phyloP scores from a whole-genome alignment of 2,797 vertebrate genomes.

The Mionectes olivaceus region DNA sequence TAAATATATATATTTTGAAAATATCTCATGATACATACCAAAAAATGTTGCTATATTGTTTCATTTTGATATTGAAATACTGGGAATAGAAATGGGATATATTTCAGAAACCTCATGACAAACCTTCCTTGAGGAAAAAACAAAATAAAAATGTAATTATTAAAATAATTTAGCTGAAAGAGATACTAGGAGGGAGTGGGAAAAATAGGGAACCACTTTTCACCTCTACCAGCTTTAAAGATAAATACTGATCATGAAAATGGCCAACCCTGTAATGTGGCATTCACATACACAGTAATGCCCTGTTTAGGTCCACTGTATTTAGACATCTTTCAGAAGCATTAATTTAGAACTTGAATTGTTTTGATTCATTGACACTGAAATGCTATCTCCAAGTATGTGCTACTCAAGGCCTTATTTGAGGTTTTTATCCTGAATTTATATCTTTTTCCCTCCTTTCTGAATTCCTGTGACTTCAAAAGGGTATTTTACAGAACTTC shows the following conservation, averaged over 20 bases:
- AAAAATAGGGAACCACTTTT: neutral
- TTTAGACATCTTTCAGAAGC: neutral
- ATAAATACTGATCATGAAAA: neutral
- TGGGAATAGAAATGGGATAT: neutral
- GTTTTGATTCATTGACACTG: neutral
- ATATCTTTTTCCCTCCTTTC: neutral
- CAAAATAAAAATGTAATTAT: neutral
- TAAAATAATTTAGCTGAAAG: neutral
- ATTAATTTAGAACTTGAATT: neutral
- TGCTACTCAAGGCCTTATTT: neutral
- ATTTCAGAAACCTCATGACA: neutral
- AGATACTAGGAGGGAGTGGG: neutral
- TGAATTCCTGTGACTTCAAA: neutral
- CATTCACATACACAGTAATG: neutral
- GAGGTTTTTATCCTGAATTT: accelerated
- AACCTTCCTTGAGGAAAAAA: neutral
- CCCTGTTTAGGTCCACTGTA: neutral
- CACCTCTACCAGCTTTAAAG: neutral
- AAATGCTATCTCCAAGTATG: neutral
- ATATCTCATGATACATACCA: neutral
- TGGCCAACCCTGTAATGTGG: neutral
- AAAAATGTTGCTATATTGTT: neutral
- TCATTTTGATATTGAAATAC: neutral
- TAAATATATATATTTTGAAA: neutral
- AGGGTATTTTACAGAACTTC: neutral